Base-by-base conservation (phyloP, 2,888 invertebrate genomes). In the Aradus depressus region DNA sequence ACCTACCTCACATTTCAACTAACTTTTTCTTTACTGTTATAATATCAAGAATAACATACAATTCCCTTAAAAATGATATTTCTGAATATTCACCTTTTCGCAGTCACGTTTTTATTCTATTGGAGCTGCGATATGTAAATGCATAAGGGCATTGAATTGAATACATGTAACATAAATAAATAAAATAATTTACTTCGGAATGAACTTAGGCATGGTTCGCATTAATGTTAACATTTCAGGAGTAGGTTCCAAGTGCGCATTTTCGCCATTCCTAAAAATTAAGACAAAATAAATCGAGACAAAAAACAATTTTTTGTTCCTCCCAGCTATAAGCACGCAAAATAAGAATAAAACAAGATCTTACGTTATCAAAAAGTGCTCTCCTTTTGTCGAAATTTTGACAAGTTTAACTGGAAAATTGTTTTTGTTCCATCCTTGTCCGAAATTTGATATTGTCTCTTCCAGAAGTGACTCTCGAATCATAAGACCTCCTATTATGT, bases 401-500 rank as follows among this genome's bases (percentile, higher is more conserved):
- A 63, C 50, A 16, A 60, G 59, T 28, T 53, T 56, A 5, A 55
- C 32, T 6, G 60, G 60, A 43, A 61, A 58, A 32, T 44, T 53
- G 14, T 43, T 52, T n/a, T 51, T 57, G 31, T 52, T 47, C 44
- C 47, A 41, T 8, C 43, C 37, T 28, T 41, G 44, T 37, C 26
- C 32, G 23, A 25, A 58, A 48, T 41, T 39, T 22, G 55, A 52
- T 19, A 58, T 43, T n/a, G 54, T 53, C 50, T 62, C 61, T 39
- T 58, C 55, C 4, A 63, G 35, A 26, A 61, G 56, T 28, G 54
- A 59, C 50, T 62, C 62, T 31, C 60, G 50, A 10, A 61, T 43
- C 21, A 62, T 57, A 21, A 63, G 51, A 42, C 62, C 54, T 23
- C 59, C 63, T 63, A 39, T 18, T 56, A 47, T n/a, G n/a, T n/a